Conservation (phyloP, 2,888 invertebrate genomes). For the Pterostichus niger region DNA sequence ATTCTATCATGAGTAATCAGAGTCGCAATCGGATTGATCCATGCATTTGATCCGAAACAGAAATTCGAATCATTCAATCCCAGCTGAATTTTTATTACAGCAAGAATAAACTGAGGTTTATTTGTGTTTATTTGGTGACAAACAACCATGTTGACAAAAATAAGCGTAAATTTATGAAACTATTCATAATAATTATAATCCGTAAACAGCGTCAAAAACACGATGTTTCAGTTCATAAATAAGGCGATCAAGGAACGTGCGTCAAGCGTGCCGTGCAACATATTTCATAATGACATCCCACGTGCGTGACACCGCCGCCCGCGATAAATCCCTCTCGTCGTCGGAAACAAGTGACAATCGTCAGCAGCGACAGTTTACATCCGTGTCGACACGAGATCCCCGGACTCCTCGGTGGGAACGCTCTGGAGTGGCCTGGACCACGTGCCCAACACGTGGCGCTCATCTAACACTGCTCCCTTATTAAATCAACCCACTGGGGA, state of each 20-base stretch:
- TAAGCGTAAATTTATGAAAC: conserved; percentile 45
- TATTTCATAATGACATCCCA: conserved; percentile 51
- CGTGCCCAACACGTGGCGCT: conserved; percentile 26
- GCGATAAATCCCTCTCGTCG: not conserved
- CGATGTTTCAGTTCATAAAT: conserved; percentile 49
- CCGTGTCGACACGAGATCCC: conserved; percentile 39
- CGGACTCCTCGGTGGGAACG: conserved; percentile 19
- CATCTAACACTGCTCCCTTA: conserved; percentile 48
- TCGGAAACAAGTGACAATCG: conserved; percentile 43
- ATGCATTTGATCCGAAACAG: too few species aligned
- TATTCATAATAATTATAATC: conserved; percentile 53
- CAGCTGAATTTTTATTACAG: not conserved
- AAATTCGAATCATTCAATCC: too few species aligned
- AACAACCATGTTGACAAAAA: conserved; percentile 30
- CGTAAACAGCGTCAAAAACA: conserved; percentile 24
- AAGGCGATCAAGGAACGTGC: conserved; percentile 40
- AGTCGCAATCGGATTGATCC: too few species aligned
- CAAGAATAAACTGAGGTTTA: not conserved
- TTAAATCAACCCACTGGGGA: conserved; percentile 48
- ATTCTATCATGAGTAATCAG: too few species aligned
- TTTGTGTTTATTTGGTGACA: conserved; percentile 42
- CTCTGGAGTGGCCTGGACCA: conserved; percentile 6
- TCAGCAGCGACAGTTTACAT: conserved; percentile 40
- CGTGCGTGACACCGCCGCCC: not conserved
- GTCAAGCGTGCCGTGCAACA: conserved; percentile 14